Percentiles rank a stretch among this genome's conserved stretches.
Conservation (phyloP, 2,113 vertebrate genomes). For the Brachirus orientalis region DNA sequence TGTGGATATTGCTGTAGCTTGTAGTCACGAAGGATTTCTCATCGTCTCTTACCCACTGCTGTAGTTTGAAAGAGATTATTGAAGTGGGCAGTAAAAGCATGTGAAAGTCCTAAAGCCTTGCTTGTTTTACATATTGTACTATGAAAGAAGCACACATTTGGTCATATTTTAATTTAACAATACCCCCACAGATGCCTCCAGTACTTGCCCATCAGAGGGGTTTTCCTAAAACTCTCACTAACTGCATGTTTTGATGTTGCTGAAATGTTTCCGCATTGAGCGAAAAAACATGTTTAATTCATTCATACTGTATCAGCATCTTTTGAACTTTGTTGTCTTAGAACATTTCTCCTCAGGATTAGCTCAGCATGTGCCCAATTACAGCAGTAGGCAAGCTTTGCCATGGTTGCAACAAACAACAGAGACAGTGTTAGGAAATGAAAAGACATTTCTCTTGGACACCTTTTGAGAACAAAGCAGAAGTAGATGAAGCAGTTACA, state of each 20-base stretch:
- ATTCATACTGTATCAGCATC: conserved; percentile 7
- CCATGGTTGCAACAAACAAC: not conserved
- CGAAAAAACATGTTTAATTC: conserved; percentile 5
- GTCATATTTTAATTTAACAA: conserved; percentile 29
- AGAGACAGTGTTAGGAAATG: conserved; percentile 2
- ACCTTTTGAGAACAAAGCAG: not conserved
- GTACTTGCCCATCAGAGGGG: not conserved
- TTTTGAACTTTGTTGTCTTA: conserved; percentile 20
- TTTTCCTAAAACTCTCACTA: conserved; percentile 7
- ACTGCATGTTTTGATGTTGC: conserved; percentile 3
- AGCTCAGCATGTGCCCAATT: conserved; percentile 4
- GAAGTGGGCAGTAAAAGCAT: conserved; percentile 11
- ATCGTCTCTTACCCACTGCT: conserved; percentile 16
- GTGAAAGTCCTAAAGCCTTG: conserved; percentile 20
- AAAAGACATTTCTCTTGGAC: not conserved
- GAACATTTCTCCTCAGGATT: conserved; percentile 31
- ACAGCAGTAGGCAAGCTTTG: conserved; percentile 1
- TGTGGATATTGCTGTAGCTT: conserved; percentile 24
- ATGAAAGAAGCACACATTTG: conserved; percentile 22
- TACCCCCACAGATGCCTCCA: conserved; percentile 1
- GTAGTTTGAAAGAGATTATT: not conserved
- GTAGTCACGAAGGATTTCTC: conserved; percentile 42
- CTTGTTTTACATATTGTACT: not conserved
- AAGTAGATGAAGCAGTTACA: not conserved
- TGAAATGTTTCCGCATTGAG: not conserved